Conservation (phyloP, 2,797 vertebrate species). For the Apogon hyalosoma region DNA sequence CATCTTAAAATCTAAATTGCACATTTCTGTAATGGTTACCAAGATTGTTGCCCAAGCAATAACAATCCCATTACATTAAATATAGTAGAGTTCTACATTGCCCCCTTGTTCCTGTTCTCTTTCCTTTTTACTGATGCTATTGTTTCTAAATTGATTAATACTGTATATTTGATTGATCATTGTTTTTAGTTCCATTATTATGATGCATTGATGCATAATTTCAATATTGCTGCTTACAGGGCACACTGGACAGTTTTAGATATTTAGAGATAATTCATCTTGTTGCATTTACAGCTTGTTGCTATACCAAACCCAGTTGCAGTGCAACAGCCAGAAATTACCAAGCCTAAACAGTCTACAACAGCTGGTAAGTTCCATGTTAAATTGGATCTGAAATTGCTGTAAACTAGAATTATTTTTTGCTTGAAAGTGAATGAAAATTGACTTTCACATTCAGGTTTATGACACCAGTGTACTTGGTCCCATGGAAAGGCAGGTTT, state of each 20-base stretch:
- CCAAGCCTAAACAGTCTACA: constrained; percentile 50
- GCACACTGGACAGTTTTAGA: neutral
- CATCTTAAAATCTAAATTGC: neutral
- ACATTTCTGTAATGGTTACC: constrained; percentile 1
- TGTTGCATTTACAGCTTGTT: constrained; percentile 73
- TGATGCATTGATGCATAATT: no score
- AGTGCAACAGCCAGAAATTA: constrained; percentile 54
- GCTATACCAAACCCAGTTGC: constrained; percentile 65
- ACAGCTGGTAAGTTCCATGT: constrained; percentile 66
- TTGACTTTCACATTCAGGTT: neutral
- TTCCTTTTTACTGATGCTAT: neutral
- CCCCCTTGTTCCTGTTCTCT: neutral
- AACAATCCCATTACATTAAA: no score
- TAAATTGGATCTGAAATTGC: neutral
- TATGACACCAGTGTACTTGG: neutral
- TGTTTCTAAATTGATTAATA: neutral
- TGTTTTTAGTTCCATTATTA: no score
- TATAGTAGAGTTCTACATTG: neutral
- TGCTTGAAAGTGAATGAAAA: neutral
- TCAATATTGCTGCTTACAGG: neutral
- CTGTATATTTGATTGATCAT: neutral
- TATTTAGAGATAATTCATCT: neutral
- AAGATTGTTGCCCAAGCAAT: neutral
- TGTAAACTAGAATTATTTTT: neutral
- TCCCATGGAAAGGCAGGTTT: neutral